Base-by-base conservation (phyloP, 2,797 vertebrate genomes). In the Lepus oiostolus region DNA sequence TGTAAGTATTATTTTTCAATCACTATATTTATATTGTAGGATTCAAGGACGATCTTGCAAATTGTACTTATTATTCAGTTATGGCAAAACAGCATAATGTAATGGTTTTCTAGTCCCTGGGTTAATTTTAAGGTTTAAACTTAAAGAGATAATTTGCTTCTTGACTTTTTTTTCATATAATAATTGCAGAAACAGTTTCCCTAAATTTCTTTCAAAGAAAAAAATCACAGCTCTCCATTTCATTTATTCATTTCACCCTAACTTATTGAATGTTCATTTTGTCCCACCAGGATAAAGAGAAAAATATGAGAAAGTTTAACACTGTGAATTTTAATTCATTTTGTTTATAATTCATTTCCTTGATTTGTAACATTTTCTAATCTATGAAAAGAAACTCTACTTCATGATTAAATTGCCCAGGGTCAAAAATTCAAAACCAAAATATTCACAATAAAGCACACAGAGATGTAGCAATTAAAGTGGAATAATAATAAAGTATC, bases 391-490 rank as follows among this genome's bases (percentile, higher is more conserved):
- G 60, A 28, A 91, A 75, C 2, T 1, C 21, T 65, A 71, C 74
- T 92, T 97, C 88, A 72, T 89, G 95, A 96, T 97, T 77, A 95
- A 94, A 90, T 88, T 91, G 95, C 96, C 95, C 94, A 28, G 8
- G 77, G 95, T 97, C 91, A 96, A 94, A 95, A 95, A 88, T 79
- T 75, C 88, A 95, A 96, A 95, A 85, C 65, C 30, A 71, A 95
- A 96, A 83, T 94, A 94, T 95, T 94, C 93, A 94, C 54, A 92
- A 90, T 79, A 93, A 91, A 97, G 87, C 70, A 93, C 81, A 96
- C 16, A 90, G 85, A 91, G 88, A 71, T 47, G 21, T 28, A 90
- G 81, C 87, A 96, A 97, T 97, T 97, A 97, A 96, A 96, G 92
- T 89, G 67, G 86, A 74, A 95, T 91, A 91, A 88, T 76, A 93